phyloP scores from a whole-genome alignment of 2,797 vertebrate species.

The Acanthopagrus latus region DNA sequence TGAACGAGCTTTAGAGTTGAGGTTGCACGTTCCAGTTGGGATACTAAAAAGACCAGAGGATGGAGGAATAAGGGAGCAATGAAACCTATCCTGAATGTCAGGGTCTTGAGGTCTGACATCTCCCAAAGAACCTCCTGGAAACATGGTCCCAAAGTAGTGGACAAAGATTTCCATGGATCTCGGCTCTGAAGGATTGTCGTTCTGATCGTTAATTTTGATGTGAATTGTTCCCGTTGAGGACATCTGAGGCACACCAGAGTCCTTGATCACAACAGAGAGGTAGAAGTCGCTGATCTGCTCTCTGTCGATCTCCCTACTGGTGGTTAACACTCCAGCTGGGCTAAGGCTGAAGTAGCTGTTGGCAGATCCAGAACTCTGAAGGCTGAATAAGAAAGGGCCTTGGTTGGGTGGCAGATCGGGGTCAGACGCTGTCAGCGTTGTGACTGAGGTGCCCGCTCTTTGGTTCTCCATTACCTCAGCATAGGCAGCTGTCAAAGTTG shows the following conservation, averaged over 20 bases:
- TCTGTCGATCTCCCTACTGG: conserved; percentile 94
- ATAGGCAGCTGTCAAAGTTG: conserved; percentile 86
- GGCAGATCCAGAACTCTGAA: conserved; percentile 90
- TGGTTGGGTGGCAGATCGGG: conserved; percentile 96
- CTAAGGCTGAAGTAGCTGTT: conserved; percentile 95
- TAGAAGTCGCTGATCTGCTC: conserved; percentile 96
- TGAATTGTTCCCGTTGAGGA: conserved; percentile 97
- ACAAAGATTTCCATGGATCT: conserved; percentile 95
- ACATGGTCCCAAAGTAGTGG: conserved; percentile 95
- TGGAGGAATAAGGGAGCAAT: conserved; percentile 93
- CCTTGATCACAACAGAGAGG: conserved; percentile 92
- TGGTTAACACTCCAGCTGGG: conserved; percentile 90
- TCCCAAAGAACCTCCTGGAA: conserved; percentile 93
- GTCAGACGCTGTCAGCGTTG: conserved; percentile 90
- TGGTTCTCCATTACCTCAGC: conserved; percentile 96
- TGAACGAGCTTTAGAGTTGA: conserved; percentile 91
- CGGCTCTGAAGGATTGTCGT: conserved; percentile 96
- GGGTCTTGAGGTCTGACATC: conserved; percentile 95
- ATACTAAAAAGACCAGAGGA: conserved; percentile 93
- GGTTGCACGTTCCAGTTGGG: conserved; percentile 89
- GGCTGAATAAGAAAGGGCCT: conserved; percentile 93
- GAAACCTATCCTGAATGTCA: conserved; percentile 93
- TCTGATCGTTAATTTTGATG: conserved; percentile 93
- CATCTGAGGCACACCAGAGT: conserved; percentile 97
- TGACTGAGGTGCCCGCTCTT: conserved; percentile 90